Base-by-base conservation (phyloP, 2,797 vertebrate genomes). In the Muscicapa comitata region DNA sequence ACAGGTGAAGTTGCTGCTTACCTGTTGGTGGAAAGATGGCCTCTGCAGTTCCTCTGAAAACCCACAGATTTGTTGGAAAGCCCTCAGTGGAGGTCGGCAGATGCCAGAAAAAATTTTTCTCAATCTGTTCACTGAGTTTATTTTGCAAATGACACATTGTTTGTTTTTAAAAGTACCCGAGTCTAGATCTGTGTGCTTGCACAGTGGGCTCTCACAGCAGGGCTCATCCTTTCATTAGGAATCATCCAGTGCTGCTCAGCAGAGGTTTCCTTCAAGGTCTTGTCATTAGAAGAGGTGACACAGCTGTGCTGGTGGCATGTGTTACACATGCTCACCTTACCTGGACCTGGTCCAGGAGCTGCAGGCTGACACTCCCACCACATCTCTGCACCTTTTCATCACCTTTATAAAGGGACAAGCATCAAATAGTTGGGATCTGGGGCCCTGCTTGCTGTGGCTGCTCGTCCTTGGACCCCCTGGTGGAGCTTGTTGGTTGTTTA, bases 301-400 rank as follows among this genome's bases (percentile, higher is more conserved):
- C 53, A 79, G 37, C 47, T 57, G 45, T 1, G 4, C 17, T 20
- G 54, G 55, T 68, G 58, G 13, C 65, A 20, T 0, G 0, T 29
- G 40, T 67, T 25, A 31, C 2, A 1, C 31, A 4, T 26, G 28
- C 53, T 88, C 33, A 7, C 53, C 31, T 43, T 77, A 40, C 40
- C 48, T 65, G 24, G 31, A 24, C 33, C 31, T 26, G 28, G 13
- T 38, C 25, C 16, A 7, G 83, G 33, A 85, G 24, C 77, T 59
- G 33, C 16, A 28, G 47, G 18, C 17, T 85, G 45, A 26, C 42
- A 3, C 33, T 62, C 31, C 63, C 45, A 47, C 17, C 58, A 9
- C 38, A 3, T 11, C 47, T 65, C 66, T 25, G 7, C 53, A 21
- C 33, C 13, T 90, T 79, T 79, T 35, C 48, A 40, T 55, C 63